Evolutionary conservation across 2,113 vertebrate species (phyloP), one percentile per base, ranked within the genome.

Genomic region (Hippolais icterina): DNA sequence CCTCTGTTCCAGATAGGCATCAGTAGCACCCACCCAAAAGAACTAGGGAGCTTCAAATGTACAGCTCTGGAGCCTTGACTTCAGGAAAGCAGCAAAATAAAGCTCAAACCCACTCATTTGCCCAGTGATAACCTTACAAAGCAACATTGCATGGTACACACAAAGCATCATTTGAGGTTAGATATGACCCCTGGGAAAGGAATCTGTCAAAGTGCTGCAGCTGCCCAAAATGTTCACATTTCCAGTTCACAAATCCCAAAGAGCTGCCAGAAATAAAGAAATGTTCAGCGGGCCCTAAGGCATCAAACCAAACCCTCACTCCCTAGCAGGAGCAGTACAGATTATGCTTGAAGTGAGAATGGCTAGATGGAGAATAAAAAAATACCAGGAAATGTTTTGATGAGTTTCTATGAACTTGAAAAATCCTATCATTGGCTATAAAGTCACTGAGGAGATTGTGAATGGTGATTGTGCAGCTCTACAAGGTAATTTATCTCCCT

Each of bases 361-460:
- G 12, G 76, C 23, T 95, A 53, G 84, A 92, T 56, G 75, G 59
- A 83, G 49, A 85, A 68, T 63, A 84, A 65, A 94, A 94, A 95
- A 94, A 89, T 69, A 78, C 24, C 64, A 86, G 77, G 71, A 96
- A 95, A 28, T 71, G 84, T 95, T 97, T 94, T 94, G 96, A 97
- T 95, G 94, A 96, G 89, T 95, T 96, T 90, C 93, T 94, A 94
- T 96, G 95, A 97, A 97, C 96, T 97, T 97, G 96, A 97, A 97
- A 95, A 97, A 97, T 96, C 85, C 95, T 94, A 89, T 97, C 92
- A 88, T 95, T 96, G 87, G 83, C 95, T 95, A 84, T 94, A 95
- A 93, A 94, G 97, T 96, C 94, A 74, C 92, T 80, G 87, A 91
- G 87, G 88, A 94, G 95, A 96, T 86, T 81, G 95, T 76, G 87